A percentile compares a stretch with the other conserved stretches of the same genome.
phyloP scores from a whole-genome alignment of 2,888 invertebrate genomes.

The Coleophora deauratella region DNA sequence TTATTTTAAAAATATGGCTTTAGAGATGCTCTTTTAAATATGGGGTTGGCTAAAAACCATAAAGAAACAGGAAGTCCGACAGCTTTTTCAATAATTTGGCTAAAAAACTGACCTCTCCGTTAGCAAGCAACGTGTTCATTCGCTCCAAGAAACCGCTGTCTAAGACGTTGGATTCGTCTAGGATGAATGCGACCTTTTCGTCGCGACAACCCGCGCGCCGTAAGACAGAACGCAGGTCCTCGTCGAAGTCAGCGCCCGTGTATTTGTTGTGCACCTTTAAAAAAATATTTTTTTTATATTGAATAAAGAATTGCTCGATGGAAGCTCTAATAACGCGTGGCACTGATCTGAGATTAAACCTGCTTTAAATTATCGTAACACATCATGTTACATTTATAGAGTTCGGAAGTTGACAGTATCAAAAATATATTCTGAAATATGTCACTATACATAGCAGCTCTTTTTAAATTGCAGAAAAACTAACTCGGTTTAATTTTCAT shows the following conservation, averaged over 20 bases:
- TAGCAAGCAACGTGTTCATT: conserved; percentile 98
- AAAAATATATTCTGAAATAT: too few species aligned
- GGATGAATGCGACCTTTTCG: conserved; percentile 99
- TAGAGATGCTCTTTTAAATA: neutral
- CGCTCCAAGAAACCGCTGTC: conserved; percentile 99
- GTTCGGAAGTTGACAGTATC: too few species aligned
- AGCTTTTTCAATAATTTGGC: neutral
- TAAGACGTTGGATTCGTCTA: conserved; percentile 98
- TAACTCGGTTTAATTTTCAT: too few species aligned
- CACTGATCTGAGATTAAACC: too few species aligned
- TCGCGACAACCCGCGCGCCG: conserved; percentile 93
- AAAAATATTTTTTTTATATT: too few species aligned
- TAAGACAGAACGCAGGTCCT: conserved; percentile 93
- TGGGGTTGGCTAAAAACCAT: neutral
- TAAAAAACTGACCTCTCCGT: conserved; percentile 83
- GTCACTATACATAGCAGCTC: too few species aligned
- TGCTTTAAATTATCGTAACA: too few species aligned
- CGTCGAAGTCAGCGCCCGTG: conserved; percentile 98
- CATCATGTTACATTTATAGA: too few species aligned
- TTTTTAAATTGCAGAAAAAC: too few species aligned
- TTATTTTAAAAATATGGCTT: neutral
- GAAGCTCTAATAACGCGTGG: too few species aligned
- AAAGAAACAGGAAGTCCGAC: neutral
- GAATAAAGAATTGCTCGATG: too few species aligned
- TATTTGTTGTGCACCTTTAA: conserved; percentile 96